phyloP scores from a whole-genome alignment of 2,797 vertebrate genomes.

The Pyrocephalus nanus region DNA sequence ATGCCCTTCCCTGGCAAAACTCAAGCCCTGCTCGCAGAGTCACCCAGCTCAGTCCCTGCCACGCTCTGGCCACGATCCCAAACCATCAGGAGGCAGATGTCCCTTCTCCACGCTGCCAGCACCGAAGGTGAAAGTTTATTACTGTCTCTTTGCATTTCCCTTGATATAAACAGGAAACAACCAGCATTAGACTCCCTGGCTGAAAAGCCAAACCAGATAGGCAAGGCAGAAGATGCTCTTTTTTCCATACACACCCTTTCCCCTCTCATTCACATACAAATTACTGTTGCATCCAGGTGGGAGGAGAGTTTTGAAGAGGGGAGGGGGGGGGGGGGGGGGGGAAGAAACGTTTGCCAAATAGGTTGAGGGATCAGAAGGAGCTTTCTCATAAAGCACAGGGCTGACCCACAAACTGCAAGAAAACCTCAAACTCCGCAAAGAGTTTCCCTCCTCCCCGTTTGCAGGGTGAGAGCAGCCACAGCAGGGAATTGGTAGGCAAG shows the following conservation, averaged over 20 bases:
- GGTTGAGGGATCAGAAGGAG: conserved; percentile 60
- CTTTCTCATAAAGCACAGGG: conserved; percentile 57
- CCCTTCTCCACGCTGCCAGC: conserved; percentile 16
- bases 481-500: conserved; percentile 41
- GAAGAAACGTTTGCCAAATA: conserved; percentile 44
- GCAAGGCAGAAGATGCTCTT: conserved; percentile 39
- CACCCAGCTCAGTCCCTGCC: neutral
- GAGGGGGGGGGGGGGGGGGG: neutral
- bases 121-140: conserved; percentile 59
- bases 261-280: conserved; percentile 63
- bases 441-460: conserved; percentile 32
- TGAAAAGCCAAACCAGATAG: conserved; percentile 40
- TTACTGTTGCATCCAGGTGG: conserved; percentile 55
- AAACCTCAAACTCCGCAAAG: conserved; percentile 37
- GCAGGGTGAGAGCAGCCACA: conserved; percentile 40
- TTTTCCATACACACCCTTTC: conserved; percentile 51
- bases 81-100: neutral
- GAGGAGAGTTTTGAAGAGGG: conserved; percentile 46
- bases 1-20: neutral
- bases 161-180: conserved; percentile 54
- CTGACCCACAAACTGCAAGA: conserved; percentile 60
- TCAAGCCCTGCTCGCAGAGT: neutral
- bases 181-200: neutral
- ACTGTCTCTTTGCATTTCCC: conserved; percentile 51
- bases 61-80: neutral